Conservation (phyloP, 2,797 vertebrate genomes). For the Pangasius larnaudii region DNA sequence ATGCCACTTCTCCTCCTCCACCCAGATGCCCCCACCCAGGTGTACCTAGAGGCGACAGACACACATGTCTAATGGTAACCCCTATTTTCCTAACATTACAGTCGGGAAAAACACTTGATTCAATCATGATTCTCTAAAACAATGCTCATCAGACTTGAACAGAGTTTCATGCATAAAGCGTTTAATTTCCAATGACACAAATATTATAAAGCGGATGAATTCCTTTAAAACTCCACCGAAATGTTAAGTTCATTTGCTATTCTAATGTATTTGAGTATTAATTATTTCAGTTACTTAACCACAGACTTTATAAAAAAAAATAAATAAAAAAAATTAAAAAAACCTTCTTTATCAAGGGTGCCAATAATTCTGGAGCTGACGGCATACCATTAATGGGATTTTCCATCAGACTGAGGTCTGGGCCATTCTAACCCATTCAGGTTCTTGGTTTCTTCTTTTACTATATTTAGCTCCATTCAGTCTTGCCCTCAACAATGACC, state of each 20-base stretch:
- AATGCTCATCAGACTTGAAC: not conserved
- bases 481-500: not conserved
- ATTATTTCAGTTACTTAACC: not conserved
- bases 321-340: too few species aligned
- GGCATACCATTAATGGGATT: not conserved
- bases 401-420: not conserved
- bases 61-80: not conserved
- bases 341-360: not conserved
- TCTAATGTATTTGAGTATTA: not conserved
- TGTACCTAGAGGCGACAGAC: constrained; percentile 82
- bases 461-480: not conserved
- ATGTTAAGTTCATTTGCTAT: not conserved
- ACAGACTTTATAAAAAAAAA: too few species aligned
- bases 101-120: not conserved
- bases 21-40: constrained; percentile 97
- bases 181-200: not conserved
- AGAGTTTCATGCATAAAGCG: not conserved
- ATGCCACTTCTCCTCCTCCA: constrained; percentile 99
- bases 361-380: not conserved
- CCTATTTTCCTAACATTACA: not conserved
- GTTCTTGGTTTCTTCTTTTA: not conserved
- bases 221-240: not conserved
- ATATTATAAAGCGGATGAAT: not conserved
- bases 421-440: not conserved
- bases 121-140: not conserved